These are phyloP conservation scores for Bubo blakistoni DNA, from an alignment of 2,113 vertebrate species.

Conservation along the genomic window DNA sequence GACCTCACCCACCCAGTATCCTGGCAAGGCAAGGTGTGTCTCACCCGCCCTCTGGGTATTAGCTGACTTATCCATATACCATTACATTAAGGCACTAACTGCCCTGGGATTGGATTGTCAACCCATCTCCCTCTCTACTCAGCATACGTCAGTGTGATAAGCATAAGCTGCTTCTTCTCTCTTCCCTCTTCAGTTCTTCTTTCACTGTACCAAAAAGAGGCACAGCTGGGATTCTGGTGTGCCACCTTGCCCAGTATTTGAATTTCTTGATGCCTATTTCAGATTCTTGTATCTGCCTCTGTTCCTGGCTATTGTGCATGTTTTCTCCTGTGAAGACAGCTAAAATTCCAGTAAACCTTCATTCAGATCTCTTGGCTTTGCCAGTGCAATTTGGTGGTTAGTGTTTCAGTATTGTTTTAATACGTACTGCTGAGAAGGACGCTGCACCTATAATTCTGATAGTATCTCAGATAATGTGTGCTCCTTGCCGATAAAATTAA, in stretches of 20 bases:
- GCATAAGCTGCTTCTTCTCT: neutral
- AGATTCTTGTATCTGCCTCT: neutral
- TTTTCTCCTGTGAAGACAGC: neutral
- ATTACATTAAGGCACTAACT: neutral
- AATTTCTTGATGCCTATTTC: neutral
- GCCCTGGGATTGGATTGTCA: neutral
- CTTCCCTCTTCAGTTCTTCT: neutral
- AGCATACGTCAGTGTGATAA: neutral
- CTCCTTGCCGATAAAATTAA: neutral
- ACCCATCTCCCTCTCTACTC: neutral
- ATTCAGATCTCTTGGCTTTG: neutral
- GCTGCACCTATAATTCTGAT: neutral
- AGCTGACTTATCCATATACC: neutral
- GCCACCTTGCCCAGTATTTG: too few species aligned
- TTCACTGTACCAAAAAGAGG: neutral
- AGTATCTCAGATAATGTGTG: neutral
- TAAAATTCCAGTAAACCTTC: neutral
- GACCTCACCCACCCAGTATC: neutral
- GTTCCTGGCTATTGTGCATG: neutral
- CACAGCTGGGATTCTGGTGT: rapidly evolving
- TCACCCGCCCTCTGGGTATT: neutral
- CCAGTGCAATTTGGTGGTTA: neutral
- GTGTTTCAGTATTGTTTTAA: neutral
- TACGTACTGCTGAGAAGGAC: neutral
- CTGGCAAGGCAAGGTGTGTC: neutral